These are phyloP conservation scores for Falco concolor DNA, from an alignment of 2,797 vertebrate species.

Conservation along the genomic window DNA sequence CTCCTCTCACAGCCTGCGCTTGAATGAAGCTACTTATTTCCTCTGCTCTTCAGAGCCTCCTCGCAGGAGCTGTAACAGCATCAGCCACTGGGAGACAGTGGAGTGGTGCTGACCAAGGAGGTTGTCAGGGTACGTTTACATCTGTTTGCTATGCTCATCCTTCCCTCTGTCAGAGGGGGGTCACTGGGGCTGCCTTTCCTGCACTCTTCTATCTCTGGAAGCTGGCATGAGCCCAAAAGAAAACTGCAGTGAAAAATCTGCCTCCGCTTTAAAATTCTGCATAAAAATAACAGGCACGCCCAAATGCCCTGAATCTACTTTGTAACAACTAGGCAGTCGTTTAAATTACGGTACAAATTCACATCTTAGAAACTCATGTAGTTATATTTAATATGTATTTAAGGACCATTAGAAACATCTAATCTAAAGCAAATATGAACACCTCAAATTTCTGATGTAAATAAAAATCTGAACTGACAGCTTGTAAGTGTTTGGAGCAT, in stretches of 20 bases:
- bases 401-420: neutral
- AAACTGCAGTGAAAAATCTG: neutral
- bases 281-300: neutral
- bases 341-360: neutral
- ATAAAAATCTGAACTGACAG: neutral
- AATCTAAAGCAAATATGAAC: neutral
- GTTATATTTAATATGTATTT: neutral
- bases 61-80: neutral
- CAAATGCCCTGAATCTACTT: neutral
- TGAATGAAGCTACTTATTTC: neutral
- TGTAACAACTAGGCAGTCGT: neutral
- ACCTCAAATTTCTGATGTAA: neutral
- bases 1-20: neutral
- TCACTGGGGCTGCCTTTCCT: neutral
- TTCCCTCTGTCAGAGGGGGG: neutral
- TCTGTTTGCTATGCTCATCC: neutral
- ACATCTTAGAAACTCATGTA: neutral
- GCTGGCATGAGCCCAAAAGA: neutral
- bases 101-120: neutral
- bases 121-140: neutral
- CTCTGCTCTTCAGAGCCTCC: neutral
- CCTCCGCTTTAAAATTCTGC: neutral
- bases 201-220: neutral
- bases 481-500: neutral
- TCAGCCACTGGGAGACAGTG: constrained; percentile 41